Conservation (phyloP, 2,888 invertebrate species). For the Apeira syringaria region DNA sequence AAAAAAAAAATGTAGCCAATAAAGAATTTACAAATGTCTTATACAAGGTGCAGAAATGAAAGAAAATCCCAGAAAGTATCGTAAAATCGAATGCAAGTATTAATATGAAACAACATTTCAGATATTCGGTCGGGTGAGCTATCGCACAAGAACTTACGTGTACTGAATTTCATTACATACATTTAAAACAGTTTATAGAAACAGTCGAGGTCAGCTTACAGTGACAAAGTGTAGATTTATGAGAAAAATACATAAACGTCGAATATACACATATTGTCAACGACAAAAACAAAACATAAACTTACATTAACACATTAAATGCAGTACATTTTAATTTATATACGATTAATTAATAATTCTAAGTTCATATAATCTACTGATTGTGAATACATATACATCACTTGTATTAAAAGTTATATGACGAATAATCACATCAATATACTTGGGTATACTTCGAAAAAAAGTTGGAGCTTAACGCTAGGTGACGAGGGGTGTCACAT, state of each 20-base stretch:
- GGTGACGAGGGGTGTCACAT: constrained; percentile 2
- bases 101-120: not conserved
- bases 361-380: constrained; percentile 45
- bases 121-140: not conserved
- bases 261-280: constrained; percentile 40
- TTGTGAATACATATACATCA: constrained; percentile 57
- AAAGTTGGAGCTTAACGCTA: constrained; percentile 24
- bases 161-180: constrained; percentile 9
- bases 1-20: not conserved
- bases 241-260: constrained; percentile 20
- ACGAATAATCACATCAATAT: constrained; percentile 65
- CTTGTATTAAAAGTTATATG: constrained; percentile 59
- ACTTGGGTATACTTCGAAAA: constrained; percentile 41
- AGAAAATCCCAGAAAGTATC: not conserved
- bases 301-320: constrained; percentile 69
- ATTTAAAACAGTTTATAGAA: constrained; percentile 18
- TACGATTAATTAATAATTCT: constrained; percentile 52
- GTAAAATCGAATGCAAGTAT: not conserved
- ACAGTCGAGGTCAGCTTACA: constrained; percentile 23
- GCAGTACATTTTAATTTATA: constrained; percentile 55
- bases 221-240: constrained; percentile 17
- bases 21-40: no score
- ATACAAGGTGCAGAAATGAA: no score
- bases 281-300: constrained; percentile 36
- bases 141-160: constrained; percentile 5